Percentiles rank a stretch among this genome's conserved stretches.
phyloP scores from a whole-genome alignment of 2,113 vertebrate genomes.

The Alces alces region DNA sequence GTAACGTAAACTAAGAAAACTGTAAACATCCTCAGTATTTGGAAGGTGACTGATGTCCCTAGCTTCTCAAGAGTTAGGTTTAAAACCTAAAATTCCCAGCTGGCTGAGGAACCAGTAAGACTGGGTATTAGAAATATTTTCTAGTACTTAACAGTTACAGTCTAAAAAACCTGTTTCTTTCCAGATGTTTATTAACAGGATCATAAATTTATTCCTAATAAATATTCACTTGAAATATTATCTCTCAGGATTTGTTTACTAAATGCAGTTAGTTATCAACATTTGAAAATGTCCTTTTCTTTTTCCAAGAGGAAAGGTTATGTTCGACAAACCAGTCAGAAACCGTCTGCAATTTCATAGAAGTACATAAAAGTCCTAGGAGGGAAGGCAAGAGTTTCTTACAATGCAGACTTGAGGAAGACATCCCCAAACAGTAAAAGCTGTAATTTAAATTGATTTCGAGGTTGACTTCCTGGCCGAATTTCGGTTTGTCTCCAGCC shows the following conservation, averaged over 20 bases:
- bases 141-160: constrained; percentile 43
- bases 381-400: constrained; percentile 21
- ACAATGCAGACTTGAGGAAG: constrained; percentile 23
- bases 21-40: background rate
- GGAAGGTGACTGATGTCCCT: background rate
- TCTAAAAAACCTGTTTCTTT: constrained; percentile 70
- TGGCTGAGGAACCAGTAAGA: constrained; percentile 49
- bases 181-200: constrained; percentile 76
- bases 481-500: background rate
- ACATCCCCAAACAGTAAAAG: background rate
- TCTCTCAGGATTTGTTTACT: constrained; percentile 66
- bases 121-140: constrained; percentile 70
- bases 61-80: background rate
- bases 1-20: background rate
- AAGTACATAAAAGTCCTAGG: constrained; percentile 53
- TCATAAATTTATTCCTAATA: constrained; percentile 74
- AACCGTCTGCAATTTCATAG: constrained; percentile 65
- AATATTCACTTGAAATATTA: constrained; percentile 67
- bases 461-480: constrained; percentile 17
- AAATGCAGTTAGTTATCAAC: constrained; percentile 60
- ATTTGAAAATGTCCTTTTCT: constrained; percentile 44
- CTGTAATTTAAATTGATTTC: background rate
- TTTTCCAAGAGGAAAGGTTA: constrained; percentile 56
- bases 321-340: constrained; percentile 67
- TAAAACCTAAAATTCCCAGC: constrained; percentile 23